Base-by-base conservation (phyloP, 2,888 invertebrate genomes). In the Drosophila histrio region DNA sequence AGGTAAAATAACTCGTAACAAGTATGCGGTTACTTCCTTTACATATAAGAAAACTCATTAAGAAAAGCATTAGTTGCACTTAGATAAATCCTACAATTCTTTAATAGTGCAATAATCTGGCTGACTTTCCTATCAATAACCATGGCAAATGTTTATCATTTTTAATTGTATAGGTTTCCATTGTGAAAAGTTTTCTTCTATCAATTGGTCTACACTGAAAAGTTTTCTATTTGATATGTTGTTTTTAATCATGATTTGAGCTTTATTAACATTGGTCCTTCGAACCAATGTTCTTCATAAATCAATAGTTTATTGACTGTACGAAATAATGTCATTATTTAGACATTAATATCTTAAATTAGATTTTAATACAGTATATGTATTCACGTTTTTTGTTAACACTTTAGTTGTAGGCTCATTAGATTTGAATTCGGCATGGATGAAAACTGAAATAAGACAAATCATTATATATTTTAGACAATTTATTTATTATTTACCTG, bases 1-100 rank as follows among this genome's bases (percentile, higher is more conserved):
- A 21, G 28, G 30, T 36, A 43, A 61, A 65, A 41, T 21, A 38
- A 28, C 38, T 28, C 11, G 15, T 11, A 2, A 22, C 30, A 30
- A 30, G 2, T 21, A 28, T 41, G 41, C 30, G 53, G 11, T 41
- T 30, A 41, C 39, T 53, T 41, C 53, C 53, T 41, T 9, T 22
- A 26, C 8, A 9, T 22, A 26, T n/a, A 9, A 21, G 9, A 30
- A 15, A 41, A 2, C 4, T 11, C 28, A 3, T 9, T 11, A 28
- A 11, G n/a, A 32, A 4, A 36, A 38, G 2, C 38, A 19, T 38
- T n/a, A 21, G 38, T n/a, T 19, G n/a, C 38, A 38, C 3, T 2
- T 38, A 1, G 11, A 21, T n/a, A 38, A 6, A 38, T 38, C n/a
- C 19, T 38, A 5, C 19, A 38, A 38, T 19, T 38, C 19, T 19